Evolutionary conservation across 1,140 invertebrate genomes (phyloP).

Genomic region (Epicauta chinensis): DNA sequence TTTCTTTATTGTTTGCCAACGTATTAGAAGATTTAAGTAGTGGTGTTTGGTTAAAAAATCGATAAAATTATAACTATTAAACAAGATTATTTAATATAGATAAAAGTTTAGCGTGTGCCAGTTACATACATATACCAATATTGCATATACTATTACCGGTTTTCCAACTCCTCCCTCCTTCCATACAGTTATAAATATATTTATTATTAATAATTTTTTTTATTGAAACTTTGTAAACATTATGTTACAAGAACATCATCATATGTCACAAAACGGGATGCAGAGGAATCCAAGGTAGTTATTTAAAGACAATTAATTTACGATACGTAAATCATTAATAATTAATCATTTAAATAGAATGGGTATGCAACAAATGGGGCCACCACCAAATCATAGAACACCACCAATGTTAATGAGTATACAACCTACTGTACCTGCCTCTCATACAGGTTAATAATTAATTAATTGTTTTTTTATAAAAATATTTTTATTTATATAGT

Average conservation of each 20-base stretch:
- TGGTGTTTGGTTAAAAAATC: slow-evolving; percentile 39
- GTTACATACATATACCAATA: background rate
- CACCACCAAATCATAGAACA: slow-evolving; percentile 35
- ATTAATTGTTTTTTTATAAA: slow-evolving; percentile 2
- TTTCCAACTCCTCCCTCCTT: slow-evolving; percentile 18
- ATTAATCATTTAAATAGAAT: slow-evolving; percentile 24
- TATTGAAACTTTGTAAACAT: slow-evolving; percentile 18
- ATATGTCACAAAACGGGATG: slow-evolving; percentile 38
- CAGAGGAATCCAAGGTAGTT: slow-evolving; percentile 40
- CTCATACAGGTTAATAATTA: no score
- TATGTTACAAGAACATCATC: slow-evolving; percentile 41
- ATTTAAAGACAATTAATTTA: background rate
- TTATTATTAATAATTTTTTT: slow-evolving; percentile 2
- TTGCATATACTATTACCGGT: slow-evolving; percentile 13
- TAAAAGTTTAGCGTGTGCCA: background rate
- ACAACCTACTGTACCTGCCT: slow-evolving; percentile 17
- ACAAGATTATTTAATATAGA: background rate
- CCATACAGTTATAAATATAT: slow-evolving; percentile 6
- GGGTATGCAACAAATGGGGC: slow-evolving; percentile 40
- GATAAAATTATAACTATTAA: slow-evolving; percentile 2
- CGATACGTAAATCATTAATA: background rate
- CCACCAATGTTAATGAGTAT: slow-evolving; percentile 39
- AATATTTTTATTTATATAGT: slow-evolving; percentile 11
- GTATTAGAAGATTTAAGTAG: slow-evolving; percentile 43
- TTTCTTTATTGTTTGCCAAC: slow-evolving; percentile 47